Base-by-base conservation (phyloP, 2,888 invertebrate species). In the Bellardia bayeri region DNA sequence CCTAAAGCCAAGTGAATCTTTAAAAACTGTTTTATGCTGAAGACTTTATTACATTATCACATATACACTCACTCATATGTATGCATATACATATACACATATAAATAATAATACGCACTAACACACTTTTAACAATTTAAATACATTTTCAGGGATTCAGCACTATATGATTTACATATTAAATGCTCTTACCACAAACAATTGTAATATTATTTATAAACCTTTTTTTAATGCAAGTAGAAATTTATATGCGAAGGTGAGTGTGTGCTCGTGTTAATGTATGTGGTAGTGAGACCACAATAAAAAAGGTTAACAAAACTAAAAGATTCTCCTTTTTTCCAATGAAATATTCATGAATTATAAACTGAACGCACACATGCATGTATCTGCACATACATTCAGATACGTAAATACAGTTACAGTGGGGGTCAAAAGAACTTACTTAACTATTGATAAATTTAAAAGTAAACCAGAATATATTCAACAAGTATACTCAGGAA, bases 281-380 rank as follows among this genome's bases (percentile, higher is more conserved):
- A 6, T 71, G 61, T 40, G 61, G 51, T 71, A 23, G 42, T 9
- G 54, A n/a, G 58, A 74, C 58, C 66, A 75, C 66, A 75, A 76
- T 49, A 23, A 42, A 69, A 82, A 76, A 76, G 69, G 61, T 69
- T 76, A 63, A 76, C 54, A 76, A 61, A 75, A 76, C 61, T 76
- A 61, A 69, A 76, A 69, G 42, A 54, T 14, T 61, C 66, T 49
- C 37, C 37, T 58, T 49, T 82, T 75, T 51, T 23, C 49, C 40
- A 61, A 76, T 75, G 63, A 82, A 82, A 63, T 82, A 82, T 75
- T 76, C 82, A 82, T 82, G 82, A 82, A 40, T 75, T 69, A 30
- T 54, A 81, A 72, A 64, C 14, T 71, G 51, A 64, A 63, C 40
- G 56, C n/a, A 45, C n/a, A 45, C 40, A 54, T 40, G 75, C 37